Conservation (phyloP, 1,140 invertebrate species). For the Tetranychus cinnabarinus region DNA sequence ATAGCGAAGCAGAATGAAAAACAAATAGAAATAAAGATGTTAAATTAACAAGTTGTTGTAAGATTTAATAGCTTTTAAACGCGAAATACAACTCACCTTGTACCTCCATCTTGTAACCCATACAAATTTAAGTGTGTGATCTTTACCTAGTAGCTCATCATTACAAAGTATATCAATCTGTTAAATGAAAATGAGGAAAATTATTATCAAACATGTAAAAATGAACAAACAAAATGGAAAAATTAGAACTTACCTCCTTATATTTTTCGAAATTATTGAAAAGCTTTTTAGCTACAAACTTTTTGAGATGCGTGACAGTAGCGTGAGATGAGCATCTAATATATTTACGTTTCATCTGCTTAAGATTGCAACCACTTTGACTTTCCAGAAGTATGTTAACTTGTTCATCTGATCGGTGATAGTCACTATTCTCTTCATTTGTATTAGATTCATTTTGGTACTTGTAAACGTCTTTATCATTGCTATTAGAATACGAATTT, state of each 20-base stretch:
- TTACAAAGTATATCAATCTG: constrained; percentile 96
- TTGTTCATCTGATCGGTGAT: constrained; percentile 84
- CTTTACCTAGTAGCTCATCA: constrained; percentile 89
- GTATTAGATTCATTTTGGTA: constrained; percentile 1
- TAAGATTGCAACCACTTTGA: constrained; percentile 34
- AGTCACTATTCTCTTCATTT: constrained; percentile 44
- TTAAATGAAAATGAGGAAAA: constrained; percentile 7
- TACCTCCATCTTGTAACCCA: constrained; percentile 92
- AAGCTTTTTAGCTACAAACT: constrained; percentile 88
- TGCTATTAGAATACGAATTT: background rate
- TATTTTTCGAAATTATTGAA: constrained; percentile 74
- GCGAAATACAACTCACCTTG: constrained; percentile 27
- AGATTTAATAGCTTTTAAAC: background rate
- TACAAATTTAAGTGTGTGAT: constrained; percentile 96
- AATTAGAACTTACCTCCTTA: constrained; percentile 51
- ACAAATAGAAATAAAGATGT: background rate
- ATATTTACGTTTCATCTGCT: constrained; percentile 61
- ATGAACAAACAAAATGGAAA: background rate
- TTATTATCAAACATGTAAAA: background rate
- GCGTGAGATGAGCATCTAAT: constrained; percentile 84
- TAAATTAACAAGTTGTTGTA: background rate
- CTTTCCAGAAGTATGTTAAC: constrained; percentile 71
- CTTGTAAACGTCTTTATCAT: constrained; percentile 5
- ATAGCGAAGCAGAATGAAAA: background rate
- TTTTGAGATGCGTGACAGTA: constrained; percentile 87